A percentile compares a stretch with the other conserved stretches of the same genome.
Evolutionary conservation across 2,888 invertebrate genomes (phyloP).

Genomic region (Leucophenga montana): DNA sequence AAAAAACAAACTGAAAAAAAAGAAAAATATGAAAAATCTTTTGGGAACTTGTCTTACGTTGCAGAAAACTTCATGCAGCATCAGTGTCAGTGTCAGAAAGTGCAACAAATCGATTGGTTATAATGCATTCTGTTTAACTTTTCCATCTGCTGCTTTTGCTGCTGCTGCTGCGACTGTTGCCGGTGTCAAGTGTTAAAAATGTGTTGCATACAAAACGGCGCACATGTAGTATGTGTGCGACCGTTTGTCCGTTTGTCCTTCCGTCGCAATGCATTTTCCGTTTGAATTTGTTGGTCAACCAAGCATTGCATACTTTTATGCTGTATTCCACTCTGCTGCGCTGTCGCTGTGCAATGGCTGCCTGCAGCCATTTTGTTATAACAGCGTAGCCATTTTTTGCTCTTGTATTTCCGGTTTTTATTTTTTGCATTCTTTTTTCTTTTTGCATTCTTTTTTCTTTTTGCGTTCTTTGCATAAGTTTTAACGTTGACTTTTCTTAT

Average conservation of each 20-base stretch:
- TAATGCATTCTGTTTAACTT: constrained; percentile 61
- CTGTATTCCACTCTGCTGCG: background rate
- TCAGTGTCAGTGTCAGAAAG: constrained; percentile 46
- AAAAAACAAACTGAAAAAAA: background rate
- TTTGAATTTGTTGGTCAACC: constrained; percentile 32
- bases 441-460: background rate
- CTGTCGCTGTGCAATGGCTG: too few species aligned
- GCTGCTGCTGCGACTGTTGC: too few species aligned
- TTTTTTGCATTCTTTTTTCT: background rate
- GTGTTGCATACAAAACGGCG: constrained; percentile 19
- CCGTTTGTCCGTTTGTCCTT: background rate
- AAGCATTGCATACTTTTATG: constrained; percentile 29
- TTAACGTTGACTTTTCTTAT: background rate
- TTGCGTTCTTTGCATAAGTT: constrained; percentile 19
- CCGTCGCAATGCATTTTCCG: constrained; percentile 17
- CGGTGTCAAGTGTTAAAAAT: background rate
- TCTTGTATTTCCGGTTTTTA: background rate
- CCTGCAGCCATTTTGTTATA: background rate
- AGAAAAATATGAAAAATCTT: constrained; percentile 9
- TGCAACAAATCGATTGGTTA: constrained; percentile 62
- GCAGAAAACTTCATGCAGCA: constrained; percentile 30
- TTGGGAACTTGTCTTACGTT: constrained; percentile 13
- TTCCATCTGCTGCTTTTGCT: constrained; percentile 45
- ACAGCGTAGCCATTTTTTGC: background rate
- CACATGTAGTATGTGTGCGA: background rate